Percentiles rank a stretch among this genome's conserved stretches.
Conservation (phyloP, 2,113 vertebrate species). For the Phaetusa simplex region DNA sequence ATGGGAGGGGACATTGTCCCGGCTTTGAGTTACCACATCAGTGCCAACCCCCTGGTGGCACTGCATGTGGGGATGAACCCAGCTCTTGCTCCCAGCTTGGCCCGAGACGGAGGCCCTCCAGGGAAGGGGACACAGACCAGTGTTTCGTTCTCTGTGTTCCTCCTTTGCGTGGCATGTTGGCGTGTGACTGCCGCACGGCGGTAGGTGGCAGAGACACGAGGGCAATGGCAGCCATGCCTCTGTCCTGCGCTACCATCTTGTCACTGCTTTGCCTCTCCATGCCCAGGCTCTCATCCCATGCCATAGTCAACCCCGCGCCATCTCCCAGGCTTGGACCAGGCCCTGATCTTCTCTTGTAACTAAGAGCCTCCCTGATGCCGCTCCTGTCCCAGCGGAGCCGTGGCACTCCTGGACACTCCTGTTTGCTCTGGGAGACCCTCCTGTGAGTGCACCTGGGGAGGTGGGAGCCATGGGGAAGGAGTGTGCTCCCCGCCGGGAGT, state of each 20-base stretch:
- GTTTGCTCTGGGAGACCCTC: neutral
- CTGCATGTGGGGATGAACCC: neutral
- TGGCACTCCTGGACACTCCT: neutral
- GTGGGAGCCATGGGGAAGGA: neutral
- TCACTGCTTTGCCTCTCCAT: constrained; percentile 64
- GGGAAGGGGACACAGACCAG: neutral
- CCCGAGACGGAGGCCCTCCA: neutral
- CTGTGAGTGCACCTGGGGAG: neutral
- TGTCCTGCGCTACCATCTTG: neutral
- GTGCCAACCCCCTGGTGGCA: accelerated
- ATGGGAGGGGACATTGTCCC: accelerated
- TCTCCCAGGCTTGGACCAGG: neutral
- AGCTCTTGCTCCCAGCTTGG: neutral
- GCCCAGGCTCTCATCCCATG: constrained; percentile 66
- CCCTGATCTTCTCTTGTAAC: neutral
- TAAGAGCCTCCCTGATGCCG: neutral
- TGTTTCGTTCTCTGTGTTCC: accelerated
- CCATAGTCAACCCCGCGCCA: neutral
- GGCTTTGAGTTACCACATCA: accelerated
- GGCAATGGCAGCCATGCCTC: neutral
- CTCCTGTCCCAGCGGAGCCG: accelerated
- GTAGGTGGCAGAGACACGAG: neutral
- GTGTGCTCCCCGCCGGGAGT: accelerated
- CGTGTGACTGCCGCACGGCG: neutral
- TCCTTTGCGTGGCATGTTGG: accelerated